phyloP scores from a whole-genome alignment of 2,797 vertebrate genomes.

The Enteromius treurensis region DNA sequence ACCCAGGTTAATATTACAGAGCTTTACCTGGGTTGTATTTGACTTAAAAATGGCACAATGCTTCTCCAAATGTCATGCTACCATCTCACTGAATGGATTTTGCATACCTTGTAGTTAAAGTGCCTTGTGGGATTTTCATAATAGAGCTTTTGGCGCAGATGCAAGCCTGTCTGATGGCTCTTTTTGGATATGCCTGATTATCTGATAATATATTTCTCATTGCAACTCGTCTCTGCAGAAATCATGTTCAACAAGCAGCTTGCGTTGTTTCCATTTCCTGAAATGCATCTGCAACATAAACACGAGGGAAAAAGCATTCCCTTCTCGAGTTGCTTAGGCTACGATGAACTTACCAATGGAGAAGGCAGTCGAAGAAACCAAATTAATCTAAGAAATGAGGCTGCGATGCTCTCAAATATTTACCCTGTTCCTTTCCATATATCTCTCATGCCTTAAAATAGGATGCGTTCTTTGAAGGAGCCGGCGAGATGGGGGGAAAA shows the following conservation, averaged over 20 bases:
- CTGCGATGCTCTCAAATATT: constrained; percentile 20
- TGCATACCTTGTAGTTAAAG: not conserved
- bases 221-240: not conserved
- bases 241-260: not conserved
- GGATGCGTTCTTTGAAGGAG: constrained; percentile 25
- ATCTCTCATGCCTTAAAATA: constrained; percentile 31
- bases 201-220: not conserved
- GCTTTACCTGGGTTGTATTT: not conserved
- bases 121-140: not conserved
- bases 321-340: not conserved
- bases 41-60: not conserved
- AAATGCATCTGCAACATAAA: constrained; percentile 8
- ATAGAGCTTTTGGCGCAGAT: not conserved
- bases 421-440: constrained; percentile 11
- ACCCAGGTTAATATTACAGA: not conserved
- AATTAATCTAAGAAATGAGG: constrained; percentile 18
- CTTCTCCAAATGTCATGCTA: not conserved
- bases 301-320: not conserved
- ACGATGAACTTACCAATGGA: not conserved
- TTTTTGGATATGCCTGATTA: not conserved
- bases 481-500: not conserved
- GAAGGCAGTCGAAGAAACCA: not conserved
- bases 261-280: not conserved
- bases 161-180: not conserved
- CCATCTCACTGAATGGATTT: not conserved